A percentile compares a stretch with the other conserved stretches of the same genome.
Conservation (phyloP, 2,888 invertebrate genomes). For the Tricholauxania praeusta region DNA sequence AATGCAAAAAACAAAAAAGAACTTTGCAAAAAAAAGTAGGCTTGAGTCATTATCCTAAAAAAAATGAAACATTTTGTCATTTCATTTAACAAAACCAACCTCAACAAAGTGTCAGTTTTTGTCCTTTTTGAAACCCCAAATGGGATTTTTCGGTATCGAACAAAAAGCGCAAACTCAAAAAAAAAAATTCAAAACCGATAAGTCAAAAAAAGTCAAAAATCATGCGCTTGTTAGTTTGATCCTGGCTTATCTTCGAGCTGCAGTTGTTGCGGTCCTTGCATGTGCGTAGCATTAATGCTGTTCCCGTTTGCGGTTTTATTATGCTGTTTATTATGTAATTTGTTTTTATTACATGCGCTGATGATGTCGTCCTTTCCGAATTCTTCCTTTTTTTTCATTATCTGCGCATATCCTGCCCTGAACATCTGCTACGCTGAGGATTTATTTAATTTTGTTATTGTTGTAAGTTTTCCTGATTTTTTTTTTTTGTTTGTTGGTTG, state of each 20-base stretch:
- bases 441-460: slow-evolving; percentile 29
- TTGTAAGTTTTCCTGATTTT: slow-evolving; percentile 1
- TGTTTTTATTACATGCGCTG: slow-evolving; percentile 31
- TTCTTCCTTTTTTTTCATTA: background rate
- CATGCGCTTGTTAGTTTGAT: background rate
- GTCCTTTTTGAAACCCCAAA: no score
- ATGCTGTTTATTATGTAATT: slow-evolving; percentile 34
- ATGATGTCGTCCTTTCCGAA: slow-evolving; percentile 24
- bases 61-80: no score
- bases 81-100: no score
- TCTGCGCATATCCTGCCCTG: slow-evolving; percentile 9
- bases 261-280: background rate
- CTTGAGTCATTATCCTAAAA: no score
- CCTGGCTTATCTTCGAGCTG: background rate
- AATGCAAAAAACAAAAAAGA: slow-evolving; percentile 36
- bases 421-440: slow-evolving; percentile 28
- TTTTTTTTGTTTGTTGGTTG: background rate
- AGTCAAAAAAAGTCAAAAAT: slow-evolving; percentile 4
- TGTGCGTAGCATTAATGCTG: slow-evolving; percentile 2
- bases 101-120: no score
- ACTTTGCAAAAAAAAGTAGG: slow-evolving; percentile 22
- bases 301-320: slow-evolving; percentile 20
- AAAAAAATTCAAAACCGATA: no score
- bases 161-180: no score
- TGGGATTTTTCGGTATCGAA: no score